Base-by-base conservation (phyloP, 2,113 vertebrate genomes). In the Holacanthus passer region DNA sequence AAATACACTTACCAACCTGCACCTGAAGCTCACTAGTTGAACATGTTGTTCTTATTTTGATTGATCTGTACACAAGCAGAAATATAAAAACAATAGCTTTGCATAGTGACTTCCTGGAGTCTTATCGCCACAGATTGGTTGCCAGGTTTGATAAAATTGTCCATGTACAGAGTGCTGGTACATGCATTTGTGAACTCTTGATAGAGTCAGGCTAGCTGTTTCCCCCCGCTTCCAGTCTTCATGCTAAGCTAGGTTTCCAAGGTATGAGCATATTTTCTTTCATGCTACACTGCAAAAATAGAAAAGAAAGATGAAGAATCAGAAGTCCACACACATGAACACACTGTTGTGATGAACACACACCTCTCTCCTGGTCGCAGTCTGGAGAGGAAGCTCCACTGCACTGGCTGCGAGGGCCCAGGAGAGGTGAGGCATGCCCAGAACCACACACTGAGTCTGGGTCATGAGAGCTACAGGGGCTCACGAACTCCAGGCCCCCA, bases 321-420 rank as follows among this genome's bases (percentile, higher is more conserved):
- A 39, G 1, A 37, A 12, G 22, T 31, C 12, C 32, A 55, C 66
- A 59, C 43, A 27, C 53, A 50, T 12, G 12, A n/a, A 62, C 65
- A 65, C 65, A 59, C 31, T 32, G 39, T 79, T 39, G 79, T 41
- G 62, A 74, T 35, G 41, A 47, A 67, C 65, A 91, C 91, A 87
- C 91, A 99, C 98, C 98, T 97, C 98, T 95, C 79, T 99, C 98
- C 48, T 95, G 95, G 78, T 99, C 97, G 1, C 97, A 99, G 75
- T 99, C 98, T 0, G 98, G 98, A 48, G 98, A 99, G 1, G 98
- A 99, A 1, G 98, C 98, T 27, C 98, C 98, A 0, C 98, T 99
- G 95, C 98, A 99, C 73, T 99, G 97, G 0, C 97, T 99, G 56
- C 98, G 97, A 64, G 98, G 97, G 20, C 97, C 98, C 1, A 99